Conservation (phyloP, 2,888 invertebrate genomes). For the Tenthredo notha region DNA sequence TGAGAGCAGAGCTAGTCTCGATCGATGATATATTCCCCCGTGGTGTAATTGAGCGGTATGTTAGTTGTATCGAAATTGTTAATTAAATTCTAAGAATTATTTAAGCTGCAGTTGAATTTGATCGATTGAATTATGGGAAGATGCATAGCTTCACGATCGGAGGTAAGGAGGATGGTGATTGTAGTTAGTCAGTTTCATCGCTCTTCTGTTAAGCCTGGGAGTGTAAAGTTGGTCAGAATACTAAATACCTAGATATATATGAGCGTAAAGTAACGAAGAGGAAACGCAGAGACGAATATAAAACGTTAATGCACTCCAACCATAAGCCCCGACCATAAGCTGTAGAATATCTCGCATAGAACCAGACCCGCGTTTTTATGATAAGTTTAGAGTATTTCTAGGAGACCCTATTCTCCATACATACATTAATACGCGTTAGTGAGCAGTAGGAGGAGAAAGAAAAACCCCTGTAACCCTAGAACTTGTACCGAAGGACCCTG, state of each 20-base stretch:
- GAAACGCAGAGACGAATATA: neutral
- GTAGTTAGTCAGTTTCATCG: neutral
- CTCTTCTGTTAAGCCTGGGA: neutral
- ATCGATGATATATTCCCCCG: neutral
- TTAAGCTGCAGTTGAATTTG: neutral
- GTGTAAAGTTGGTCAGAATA: neutral
- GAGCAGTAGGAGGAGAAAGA: neutral
- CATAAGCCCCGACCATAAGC: neutral
- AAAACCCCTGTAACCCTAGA: constrained; percentile 28
- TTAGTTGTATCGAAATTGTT: neutral
- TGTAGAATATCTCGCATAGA: neutral
- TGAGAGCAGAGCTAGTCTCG: neutral
- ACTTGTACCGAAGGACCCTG: constrained; percentile 22
- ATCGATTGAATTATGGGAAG: neutral
- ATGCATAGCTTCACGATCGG: constrained; percentile 21
- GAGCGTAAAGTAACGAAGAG: neutral
- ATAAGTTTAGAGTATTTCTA: neutral
- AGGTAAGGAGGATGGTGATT: neutral
- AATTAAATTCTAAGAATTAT: neutral
- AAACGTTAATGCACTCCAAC: neutral
- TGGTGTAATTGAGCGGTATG: neutral
- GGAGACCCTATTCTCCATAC: neutral
- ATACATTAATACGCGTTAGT: neutral
- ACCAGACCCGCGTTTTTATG: neutral
- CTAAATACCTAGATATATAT: neutral